Conservation (phyloP, 2,113 vertebrate species). For the Bagarius yarrelli region DNA sequence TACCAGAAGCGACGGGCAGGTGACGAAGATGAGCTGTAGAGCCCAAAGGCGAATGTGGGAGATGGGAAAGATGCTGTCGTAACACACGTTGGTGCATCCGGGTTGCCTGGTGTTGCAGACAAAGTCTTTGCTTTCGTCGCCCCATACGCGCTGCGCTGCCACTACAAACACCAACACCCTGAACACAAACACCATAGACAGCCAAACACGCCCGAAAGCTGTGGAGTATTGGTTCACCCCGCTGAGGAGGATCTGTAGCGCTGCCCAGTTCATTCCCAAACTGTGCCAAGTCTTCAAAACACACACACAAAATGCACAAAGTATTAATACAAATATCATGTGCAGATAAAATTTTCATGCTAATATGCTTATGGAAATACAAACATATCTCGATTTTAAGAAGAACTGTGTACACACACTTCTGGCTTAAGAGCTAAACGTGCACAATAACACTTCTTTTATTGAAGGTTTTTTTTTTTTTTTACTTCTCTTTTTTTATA, state of each 20-base stretch:
- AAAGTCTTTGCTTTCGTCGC: constrained; percentile 88
- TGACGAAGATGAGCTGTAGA: constrained; percentile 75
- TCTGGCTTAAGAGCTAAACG: not conserved
- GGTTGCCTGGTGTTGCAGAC: constrained; percentile 87
- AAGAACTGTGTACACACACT: not conserved
- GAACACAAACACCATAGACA: constrained; percentile 92
- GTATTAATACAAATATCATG: not conserved
- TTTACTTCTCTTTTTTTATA: no score
- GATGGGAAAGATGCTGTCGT: constrained; percentile 88
- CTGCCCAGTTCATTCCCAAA: constrained; percentile 80
- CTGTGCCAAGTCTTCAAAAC: not conserved
- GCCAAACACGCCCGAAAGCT: constrained; percentile 88
- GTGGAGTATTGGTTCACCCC: constrained; percentile 95
- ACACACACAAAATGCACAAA: constrained; percentile 16
- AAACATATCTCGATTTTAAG: not conserved
- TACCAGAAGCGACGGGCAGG: constrained; percentile 87
- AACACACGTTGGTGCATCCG: constrained; percentile 89
- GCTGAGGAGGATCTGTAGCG: constrained; percentile 78
- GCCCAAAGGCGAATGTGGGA: constrained; percentile 77
- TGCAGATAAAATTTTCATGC: not conserved
- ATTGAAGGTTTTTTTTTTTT: not conserved
- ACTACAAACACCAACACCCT: constrained; percentile 91
- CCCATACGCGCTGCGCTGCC: constrained; percentile 89
- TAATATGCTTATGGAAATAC: not conserved
- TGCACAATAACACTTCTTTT: not conserved